Percentiles rank a stretch among this genome's conserved stretches.
Conservation (phyloP, 2,113 vertebrate genomes). For the Thamnophis sirtalis region DNA sequence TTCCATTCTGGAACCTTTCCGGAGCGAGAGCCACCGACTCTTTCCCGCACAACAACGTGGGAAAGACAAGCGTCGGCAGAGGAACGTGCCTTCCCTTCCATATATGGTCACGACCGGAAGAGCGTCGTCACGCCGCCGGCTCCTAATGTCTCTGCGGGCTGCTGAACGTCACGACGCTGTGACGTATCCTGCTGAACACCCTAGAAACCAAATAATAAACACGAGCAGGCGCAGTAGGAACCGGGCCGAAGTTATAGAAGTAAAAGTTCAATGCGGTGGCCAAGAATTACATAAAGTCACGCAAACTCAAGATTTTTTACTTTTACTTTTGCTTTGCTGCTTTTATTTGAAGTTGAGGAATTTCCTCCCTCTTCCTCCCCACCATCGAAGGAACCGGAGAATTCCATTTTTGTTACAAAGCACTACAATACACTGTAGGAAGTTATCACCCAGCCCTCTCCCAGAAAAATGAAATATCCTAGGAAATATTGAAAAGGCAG, state of each 20-base stretch:
- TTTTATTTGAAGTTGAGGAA: not conserved
- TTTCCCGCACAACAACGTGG: fast-evolving
- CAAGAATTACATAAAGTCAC: not conserved
- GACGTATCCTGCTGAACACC: conserved; percentile 63
- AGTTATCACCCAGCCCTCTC: too few species aligned
- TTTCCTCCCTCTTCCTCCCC: not conserved
- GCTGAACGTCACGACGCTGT: conserved; percentile 51
- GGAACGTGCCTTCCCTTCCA: conserved; percentile 14
- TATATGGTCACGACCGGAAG: conserved; percentile 70
- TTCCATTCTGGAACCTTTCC: conserved; percentile 22
- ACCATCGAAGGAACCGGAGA: not conserved
- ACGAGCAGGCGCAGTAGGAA: conserved; percentile 22
- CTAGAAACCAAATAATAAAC: conserved; percentile 74
- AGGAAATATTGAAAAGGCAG: too few species aligned
- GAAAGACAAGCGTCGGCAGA: fast-evolving
- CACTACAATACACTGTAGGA: too few species aligned
- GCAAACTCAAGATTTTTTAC: not conserved
- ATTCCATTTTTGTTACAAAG: not conserved
- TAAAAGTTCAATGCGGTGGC: not conserved
- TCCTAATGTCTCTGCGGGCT: conserved; percentile 52
- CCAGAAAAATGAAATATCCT: too few species aligned
- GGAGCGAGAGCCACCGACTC: not conserved
- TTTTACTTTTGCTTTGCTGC: not conserved
- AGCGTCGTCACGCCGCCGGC: conserved; percentile 66
- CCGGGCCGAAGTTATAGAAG: not conserved